Evolutionary conservation across 2,888 invertebrate species (phyloP).

Genomic region (Candidula unifasciata): DNA sequence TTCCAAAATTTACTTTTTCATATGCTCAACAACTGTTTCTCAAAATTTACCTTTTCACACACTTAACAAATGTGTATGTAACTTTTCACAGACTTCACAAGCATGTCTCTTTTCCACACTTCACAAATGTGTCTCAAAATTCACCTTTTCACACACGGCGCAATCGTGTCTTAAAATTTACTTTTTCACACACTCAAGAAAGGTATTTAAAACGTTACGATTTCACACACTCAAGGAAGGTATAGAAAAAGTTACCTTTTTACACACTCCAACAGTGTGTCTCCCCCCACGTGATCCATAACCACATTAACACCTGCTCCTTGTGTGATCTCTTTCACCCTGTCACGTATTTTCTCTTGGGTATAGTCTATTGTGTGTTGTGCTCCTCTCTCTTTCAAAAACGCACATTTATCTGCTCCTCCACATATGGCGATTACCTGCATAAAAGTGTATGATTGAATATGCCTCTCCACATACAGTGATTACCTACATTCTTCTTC

Average conservation of each 20-base stretch:
- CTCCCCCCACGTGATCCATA: conserved; percentile 84
- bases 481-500: neutral
- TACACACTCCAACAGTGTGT: conserved; percentile 81
- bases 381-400: conserved; percentile 83
- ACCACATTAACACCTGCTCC: conserved; percentile 83
- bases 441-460: neutral
- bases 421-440: conserved; percentile 86
- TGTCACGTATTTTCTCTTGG: conserved; percentile 76
- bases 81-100: too few relatives aligned
- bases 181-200: too few relatives aligned
- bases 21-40: too few relatives aligned
- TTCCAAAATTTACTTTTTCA: conserved; percentile 63
- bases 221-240: too few relatives aligned
- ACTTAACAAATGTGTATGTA: too few relatives aligned
- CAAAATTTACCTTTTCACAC: too few relatives aligned
- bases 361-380: conserved; percentile 83
- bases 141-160: too few relatives aligned
- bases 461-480: neutral
- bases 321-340: conserved; percentile 81
- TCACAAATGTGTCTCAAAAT: too few relatives aligned
- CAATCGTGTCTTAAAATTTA: too few relatives aligned
- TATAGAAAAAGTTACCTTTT: conserved; percentile 80
- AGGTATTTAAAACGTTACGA: too few relatives aligned
- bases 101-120: too few relatives aligned
- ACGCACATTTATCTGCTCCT: conserved; percentile 81